Evolutionary conservation across 2,888 invertebrate species (phyloP), one percentile per base, ranked within the genome.

Genomic region (Pollenia labialis): DNA sequence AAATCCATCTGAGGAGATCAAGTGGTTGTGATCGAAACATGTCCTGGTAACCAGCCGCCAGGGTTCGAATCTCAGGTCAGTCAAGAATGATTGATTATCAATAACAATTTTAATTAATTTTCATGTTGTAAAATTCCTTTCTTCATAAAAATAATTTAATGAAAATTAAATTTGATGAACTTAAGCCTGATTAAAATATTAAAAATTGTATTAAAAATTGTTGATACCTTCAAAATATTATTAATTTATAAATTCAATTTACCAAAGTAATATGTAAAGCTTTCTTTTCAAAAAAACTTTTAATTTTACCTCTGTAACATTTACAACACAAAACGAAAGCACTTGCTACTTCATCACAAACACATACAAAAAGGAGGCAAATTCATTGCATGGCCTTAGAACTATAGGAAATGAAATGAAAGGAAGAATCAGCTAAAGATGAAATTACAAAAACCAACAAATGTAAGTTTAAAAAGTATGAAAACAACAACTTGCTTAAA

Each of bases 261-360:
- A 6, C 4, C 32, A 32, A 32, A 32, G 6, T 32, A 32, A 32
- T 32, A 32, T 32, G 32, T 6, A 32, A 32, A 32, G 32, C 32
- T 6, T 32, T 46, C 1, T 2, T 16, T 46, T 50, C 56, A 12
- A 18, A 80, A 54, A 8, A 1, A 54, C 52, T 81, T 81, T 72
- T 56, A 16, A 12, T 48, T 3, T 64, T 4, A 32, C 10, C 62
- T 23, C 48, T 32, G 10, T 62, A 23, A 6, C 8, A 32, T 3
- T 32, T 44, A 23, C 11, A 60, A 48, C 10, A 75, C 1, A 74
- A 81, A 64, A n/a, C 9, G 11, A 11, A 58, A 79, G 6, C 60
- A 68, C 58, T 74, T 74, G 58, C 66, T 74, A 14, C 58, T 79
- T 84, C 44, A 50, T 69, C 46, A 32, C 7, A 46, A 14, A 52